Base-by-base conservation (phyloP, 1,140 invertebrate species). In the Thaumatotibia leucotreta region DNA sequence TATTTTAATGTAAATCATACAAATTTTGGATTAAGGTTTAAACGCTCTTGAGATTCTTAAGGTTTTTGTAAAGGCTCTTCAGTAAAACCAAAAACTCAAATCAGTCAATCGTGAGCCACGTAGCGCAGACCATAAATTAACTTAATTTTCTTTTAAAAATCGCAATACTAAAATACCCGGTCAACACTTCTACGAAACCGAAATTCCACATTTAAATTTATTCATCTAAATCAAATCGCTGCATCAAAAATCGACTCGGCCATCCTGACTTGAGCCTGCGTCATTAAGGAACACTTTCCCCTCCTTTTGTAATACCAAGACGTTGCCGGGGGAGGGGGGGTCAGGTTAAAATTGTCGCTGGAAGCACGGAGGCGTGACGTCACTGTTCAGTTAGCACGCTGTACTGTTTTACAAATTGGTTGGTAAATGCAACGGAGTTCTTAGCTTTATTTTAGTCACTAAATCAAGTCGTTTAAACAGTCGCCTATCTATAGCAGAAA, bases 351-450 rank as follows among this genome's bases (percentile, higher is more conserved):
- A 49, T 80, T 73, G 82, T 74, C 69, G 67, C 62, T 75, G 67
- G 70, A 64, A 68, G 61, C 82, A 86, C 74, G 80, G 77, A 69
- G 82, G 49, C 87, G 76, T 89, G 82, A 89, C 87, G 87, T 89
- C 87, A 87, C 76, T 73, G 77, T 83, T 80, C 79, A 82, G 80
- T 86, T 79, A 82, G 76, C 83, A 87, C 84, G 85, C 75, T 82
- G 32, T 32, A 65, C 70, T 68, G 65, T 82, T 45, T 82, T 74
- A 86, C 83, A 83, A 75, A 73, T 74, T 79, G 23, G 52, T 29
- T 29, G 1, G 23, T n/a, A 27, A 58, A 52, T 24, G 31, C 14
- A 61, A 32, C n/a, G n/a, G 14, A 27, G 32, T 62, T 62, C 22
- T 58, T 58, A 24, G 22, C 22, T 58, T 58, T 27, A 3, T 29